These are phyloP conservation scores for Channa argus DNA, from an alignment of 2,113 vertebrate species.

Conservation along the genomic window DNA sequence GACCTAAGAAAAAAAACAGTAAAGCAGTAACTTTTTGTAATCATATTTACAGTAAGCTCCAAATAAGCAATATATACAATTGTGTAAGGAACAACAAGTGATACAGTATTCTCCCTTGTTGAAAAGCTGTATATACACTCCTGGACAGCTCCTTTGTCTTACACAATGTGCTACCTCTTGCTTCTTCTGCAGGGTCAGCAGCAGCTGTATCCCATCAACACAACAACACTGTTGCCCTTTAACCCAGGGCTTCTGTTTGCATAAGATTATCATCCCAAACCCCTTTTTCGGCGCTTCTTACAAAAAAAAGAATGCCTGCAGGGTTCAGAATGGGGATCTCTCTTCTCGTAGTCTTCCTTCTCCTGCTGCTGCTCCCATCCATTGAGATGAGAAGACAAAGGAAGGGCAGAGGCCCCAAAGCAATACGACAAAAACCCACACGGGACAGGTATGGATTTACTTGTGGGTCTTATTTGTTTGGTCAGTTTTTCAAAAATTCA, in stretches of 20 bases:
- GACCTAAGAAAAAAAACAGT: conserved; percentile 45
- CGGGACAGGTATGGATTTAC: conserved; percentile 56
- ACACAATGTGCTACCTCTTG: conserved; percentile 30
- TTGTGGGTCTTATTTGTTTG: background rate
- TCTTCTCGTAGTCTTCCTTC: conserved; percentile 78
- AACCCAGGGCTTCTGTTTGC: conserved; percentile 49
- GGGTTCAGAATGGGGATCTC: conserved; percentile 66
- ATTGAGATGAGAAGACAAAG: conserved; percentile 78
- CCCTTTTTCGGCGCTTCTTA: conserved; percentile 24
- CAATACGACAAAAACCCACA: conserved; percentile 54
- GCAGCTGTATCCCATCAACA: conserved; percentile 56
- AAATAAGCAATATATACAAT: background rate
- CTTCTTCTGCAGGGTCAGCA: conserved; percentile 8
- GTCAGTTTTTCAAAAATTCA: background rate
- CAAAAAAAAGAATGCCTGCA: conserved; percentile 32
- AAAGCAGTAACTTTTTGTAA: background rate
- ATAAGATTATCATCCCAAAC: conserved; percentile 16
- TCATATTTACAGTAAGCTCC: background rate
- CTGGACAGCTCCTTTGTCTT: conserved; percentile 6
- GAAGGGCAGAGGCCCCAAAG: conserved; percentile 69
- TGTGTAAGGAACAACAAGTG: background rate
- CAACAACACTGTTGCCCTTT: conserved; percentile 29
- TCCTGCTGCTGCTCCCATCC: conserved; percentile 85
- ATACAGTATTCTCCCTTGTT: conserved; percentile 5
- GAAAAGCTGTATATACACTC: conserved; percentile 29